These are phyloP conservation scores for Colletes gigas DNA, from an alignment of 1,140 invertebrate genomes.

Conservation along the genomic window DNA sequence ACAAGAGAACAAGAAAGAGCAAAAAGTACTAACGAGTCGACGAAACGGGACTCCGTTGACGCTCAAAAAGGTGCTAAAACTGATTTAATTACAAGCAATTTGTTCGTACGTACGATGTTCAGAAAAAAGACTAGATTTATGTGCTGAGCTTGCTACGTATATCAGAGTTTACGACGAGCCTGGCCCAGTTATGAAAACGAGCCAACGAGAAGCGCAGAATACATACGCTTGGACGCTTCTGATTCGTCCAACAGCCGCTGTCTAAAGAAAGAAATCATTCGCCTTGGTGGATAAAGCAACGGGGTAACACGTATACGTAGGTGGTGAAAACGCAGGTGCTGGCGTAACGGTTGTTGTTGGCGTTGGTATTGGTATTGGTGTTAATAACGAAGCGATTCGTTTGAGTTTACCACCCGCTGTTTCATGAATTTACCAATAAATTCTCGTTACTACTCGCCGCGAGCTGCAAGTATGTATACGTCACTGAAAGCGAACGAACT, in stretches of 20 bases:
- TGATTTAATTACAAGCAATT: slow-evolving; percentile 44
- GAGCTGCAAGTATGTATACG: slow-evolving; percentile 24
- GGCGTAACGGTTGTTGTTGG: not conserved
- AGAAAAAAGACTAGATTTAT: too few species aligned
- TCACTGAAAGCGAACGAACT: not conserved
- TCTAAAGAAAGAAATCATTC: slow-evolving; percentile 24
- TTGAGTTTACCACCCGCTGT: slow-evolving; percentile 50
- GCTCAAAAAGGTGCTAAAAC: slow-evolving; percentile 26
- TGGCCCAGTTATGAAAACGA: slow-evolving; percentile 53
- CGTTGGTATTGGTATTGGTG: slow-evolving; percentile 11
- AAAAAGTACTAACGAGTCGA: not conserved
- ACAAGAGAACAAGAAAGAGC: not conserved
- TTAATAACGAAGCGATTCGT: slow-evolving; percentile 61
- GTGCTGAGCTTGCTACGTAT: too few species aligned
- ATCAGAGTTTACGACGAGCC: too few species aligned
- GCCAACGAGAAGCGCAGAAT: slow-evolving; percentile 54
- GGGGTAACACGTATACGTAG: not conserved
- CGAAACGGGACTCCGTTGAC: slow-evolving; percentile 37
- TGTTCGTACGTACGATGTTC: too few species aligned
- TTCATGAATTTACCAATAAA: slow-evolving; percentile 59
- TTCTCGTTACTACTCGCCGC: slow-evolving; percentile 48
- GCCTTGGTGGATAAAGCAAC: slow-evolving; percentile 7
- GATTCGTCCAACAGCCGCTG: not conserved
- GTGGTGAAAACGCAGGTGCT: not conserved
- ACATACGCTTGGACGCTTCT: slow-evolving; percentile 23